These are phyloP conservation scores for Clarias macrocephalus DNA, from an alignment of 2,113 vertebrate species.

Conservation along the genomic window DNA sequence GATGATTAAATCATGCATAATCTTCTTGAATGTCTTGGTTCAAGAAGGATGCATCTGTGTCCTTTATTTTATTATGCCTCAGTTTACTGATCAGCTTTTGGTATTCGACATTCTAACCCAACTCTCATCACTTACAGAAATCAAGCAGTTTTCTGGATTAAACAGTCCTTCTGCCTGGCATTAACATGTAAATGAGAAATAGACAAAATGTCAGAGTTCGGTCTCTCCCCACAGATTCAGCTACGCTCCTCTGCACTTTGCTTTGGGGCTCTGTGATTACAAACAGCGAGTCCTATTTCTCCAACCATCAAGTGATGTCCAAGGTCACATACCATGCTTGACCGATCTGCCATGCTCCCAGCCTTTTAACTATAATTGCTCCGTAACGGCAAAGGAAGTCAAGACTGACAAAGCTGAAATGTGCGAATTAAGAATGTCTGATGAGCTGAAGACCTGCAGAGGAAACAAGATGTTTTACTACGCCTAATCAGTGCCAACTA, in stretches of 20 bases:
- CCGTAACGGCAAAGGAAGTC: background rate
- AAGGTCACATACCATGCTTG: slow-evolving; percentile 43
- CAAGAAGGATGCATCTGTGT: background rate
- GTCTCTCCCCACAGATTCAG: slow-evolving; percentile 32
- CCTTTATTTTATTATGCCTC: background rate
- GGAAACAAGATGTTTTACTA: background rate
- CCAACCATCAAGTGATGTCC: slow-evolving; percentile 57
- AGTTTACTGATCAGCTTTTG: background rate
- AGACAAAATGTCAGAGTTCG: slow-evolving; percentile 44
- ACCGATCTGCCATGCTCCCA: slow-evolving; percentile 39
- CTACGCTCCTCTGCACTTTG: slow-evolving; percentile 43
- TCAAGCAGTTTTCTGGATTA: background rate
- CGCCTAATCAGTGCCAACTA: background rate
- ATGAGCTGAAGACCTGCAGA: background rate
- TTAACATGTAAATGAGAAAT: slow-evolving; percentile 55
- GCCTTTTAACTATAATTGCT: slow-evolving; percentile 52
- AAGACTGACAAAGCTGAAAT: background rate
- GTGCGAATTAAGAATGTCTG: background rate
- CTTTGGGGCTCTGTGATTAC: slow-evolving; percentile 40
- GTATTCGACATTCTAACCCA: background rate
- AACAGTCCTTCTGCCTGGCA: background rate
- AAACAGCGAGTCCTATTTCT: slow-evolving; percentile 53
- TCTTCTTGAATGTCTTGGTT: background rate
- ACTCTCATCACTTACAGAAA: background rate
- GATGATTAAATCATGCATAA: background rate